Conservation (phyloP, 2,888 invertebrate species). For the Clitarchus hookeri region DNA sequence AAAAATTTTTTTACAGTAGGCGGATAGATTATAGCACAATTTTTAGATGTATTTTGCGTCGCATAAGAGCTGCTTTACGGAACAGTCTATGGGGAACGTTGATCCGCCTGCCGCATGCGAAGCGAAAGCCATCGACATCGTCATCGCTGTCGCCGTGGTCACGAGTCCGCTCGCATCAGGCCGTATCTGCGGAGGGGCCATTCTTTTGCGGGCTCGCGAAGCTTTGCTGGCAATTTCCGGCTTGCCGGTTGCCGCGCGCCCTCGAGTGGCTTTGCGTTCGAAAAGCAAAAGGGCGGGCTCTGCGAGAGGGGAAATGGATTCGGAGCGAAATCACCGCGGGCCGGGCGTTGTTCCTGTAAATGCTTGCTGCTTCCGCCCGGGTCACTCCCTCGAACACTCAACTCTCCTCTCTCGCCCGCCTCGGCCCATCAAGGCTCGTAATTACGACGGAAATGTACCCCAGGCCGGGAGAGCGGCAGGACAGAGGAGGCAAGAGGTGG, state of each 20-base stretch:
- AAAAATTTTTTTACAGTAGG: too few relatives aligned
- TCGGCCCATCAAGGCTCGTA: not conserved
- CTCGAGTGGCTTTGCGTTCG: too few relatives aligned
- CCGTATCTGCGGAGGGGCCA: not conserved
- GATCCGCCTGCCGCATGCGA: too few relatives aligned
- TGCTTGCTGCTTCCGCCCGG: not conserved
- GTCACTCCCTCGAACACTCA: not conserved
- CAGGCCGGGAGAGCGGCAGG: not conserved
- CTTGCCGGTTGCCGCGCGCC: not conserved
- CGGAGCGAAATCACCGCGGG: not conserved
- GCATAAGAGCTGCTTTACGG: too few relatives aligned
- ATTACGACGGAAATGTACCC: conserved; percentile 7
- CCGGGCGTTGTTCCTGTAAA: not conserved
- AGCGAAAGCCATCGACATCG: too few relatives aligned
- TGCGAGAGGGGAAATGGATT: not conserved
- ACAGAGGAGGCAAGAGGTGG: not conserved
- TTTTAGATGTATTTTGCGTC: too few relatives aligned
- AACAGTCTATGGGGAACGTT: too few relatives aligned
- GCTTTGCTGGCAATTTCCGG: not conserved
- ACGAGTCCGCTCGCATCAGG: too few relatives aligned
- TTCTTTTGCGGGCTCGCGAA: not conserved
- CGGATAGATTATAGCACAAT: too few relatives aligned
- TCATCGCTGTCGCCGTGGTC: too few relatives aligned
- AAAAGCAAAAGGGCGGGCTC: not conserved
- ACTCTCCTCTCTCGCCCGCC: not conserved